These are phyloP conservation scores for Orbicella faveolata DNA, from an alignment of 64 coral and sea anemone genomes.

Conservation along the genomic window DNA sequence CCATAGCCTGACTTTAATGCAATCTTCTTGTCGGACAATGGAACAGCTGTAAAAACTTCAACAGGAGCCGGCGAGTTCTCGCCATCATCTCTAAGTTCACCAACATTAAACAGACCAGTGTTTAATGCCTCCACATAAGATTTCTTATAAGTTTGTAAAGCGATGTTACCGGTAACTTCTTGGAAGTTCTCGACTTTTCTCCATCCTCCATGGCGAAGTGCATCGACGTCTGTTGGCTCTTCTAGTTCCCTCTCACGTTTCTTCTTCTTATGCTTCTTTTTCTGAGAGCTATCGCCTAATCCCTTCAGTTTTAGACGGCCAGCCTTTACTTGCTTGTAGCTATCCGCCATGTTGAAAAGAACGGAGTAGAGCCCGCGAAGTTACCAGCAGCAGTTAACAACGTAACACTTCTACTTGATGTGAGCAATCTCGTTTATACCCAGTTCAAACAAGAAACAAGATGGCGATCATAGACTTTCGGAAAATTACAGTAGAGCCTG, in stretches of 20 bases:
- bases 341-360: constrained; percentile 75
- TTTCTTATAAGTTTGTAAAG: constrained; percentile 77
- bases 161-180: constrained; percentile 64
- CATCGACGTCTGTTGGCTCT: constrained; percentile 65
- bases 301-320: constrained; percentile 94
- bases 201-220: constrained; percentile 91
- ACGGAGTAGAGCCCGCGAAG: not conserved
- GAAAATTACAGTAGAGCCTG: constrained; percentile 79
- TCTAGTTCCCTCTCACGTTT: constrained; percentile 88
- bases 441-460: not conserved
- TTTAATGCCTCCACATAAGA: constrained; percentile 83
- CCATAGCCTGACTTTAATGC: constrained; percentile 97
- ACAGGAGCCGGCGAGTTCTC: constrained; percentile 95
- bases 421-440: not conserved
- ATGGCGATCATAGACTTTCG: not conserved
- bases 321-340: constrained; percentile 89
- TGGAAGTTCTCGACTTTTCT: constrained; percentile 69
- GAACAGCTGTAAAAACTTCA: constrained; percentile 87
- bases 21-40: constrained; percentile 77
- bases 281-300: constrained; percentile 57
- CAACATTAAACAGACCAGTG: constrained; percentile 75
- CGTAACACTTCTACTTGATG: not conserved
- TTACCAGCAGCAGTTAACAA: not conserved
- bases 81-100: constrained; percentile 82
- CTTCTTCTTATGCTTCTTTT: constrained; percentile 87